Evolutionary conservation across 2,797 vertebrate species (phyloP), one percentile per base, ranked within the genome.

Genomic region (Semotilus atromaculatus): DNA sequence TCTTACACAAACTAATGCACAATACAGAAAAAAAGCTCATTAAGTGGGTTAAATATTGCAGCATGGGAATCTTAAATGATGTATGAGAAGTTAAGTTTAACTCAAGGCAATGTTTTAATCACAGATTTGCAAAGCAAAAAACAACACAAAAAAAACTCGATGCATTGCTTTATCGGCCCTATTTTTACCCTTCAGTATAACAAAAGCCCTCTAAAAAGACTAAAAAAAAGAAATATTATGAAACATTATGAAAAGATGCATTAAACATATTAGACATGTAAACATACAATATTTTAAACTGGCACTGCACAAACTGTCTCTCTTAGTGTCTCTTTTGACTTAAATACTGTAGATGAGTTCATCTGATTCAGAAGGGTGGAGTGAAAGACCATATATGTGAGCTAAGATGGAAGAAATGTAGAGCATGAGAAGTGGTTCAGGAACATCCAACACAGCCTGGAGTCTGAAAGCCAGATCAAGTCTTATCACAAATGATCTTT

Each of bases 401-500:
- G 79, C 75, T 85, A 55, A 66, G 71, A 53, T 80, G 83, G 80
- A 87, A 85, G 58, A 74, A 71, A 74, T 85, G 76, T 75, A 66
- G 62, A 58, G 72, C 38, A 36, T 82, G 53, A 85, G 64, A 67
- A 88, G 89, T 89, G 92, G 86, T 91, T 87, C 51, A 55, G 88
- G 90, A 89, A 89, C 88, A 80, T 92, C 86, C 86, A 89, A 92
- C 89, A 90, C 91, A 90, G 90, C 90, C 90, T 66, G 88, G 66
- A 80, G 83, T 87, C 89, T 82, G 85, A 91, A 86, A 84, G 82
- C 82, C 70, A 90, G 91, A 93, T 93, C 92, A 93, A 83, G 75
- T 91, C 89, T 93, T 93, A 93, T 94, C 92, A 91, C 85, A 81
- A 21, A 87, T 81, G 88, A 90, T 90, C 88, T 91, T 88, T 88